Percentiles rank a stretch among this genome's conserved stretches.
phyloP scores from a whole-genome alignment of 2,888 invertebrate species.

The Phaedon cochleariae region DNA sequence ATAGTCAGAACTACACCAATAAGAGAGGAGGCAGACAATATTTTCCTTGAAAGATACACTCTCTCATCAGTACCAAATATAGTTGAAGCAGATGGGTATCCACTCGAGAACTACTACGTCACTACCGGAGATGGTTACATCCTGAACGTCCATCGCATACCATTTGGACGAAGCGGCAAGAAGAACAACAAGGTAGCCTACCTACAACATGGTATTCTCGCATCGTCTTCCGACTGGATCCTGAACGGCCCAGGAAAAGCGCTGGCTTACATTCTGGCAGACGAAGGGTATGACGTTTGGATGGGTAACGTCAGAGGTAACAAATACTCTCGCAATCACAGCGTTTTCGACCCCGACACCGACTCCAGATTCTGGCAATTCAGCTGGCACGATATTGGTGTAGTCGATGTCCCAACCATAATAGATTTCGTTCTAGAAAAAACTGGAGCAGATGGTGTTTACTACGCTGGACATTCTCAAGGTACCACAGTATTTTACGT shows the following conservation, averaged over 20 bases:
- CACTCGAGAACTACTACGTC: conserved; percentile 59
- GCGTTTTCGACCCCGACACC: conserved; percentile 37
- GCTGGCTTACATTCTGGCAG: conserved; percentile 44
- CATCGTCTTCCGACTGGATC: conserved; percentile 66
- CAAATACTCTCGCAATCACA: conserved; percentile 44
- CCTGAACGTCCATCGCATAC: conserved; percentile 66
- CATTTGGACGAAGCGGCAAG: conserved; percentile 55
- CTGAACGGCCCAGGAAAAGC: conserved; percentile 64
- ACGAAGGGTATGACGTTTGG: conserved; percentile 53
- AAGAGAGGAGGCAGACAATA: no score
- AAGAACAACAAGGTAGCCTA: conserved; percentile 56
- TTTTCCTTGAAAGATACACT: neutral
- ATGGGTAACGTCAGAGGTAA: conserved; percentile 50
- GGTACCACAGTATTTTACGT: conserved; percentile 76
- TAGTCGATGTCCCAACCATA: conserved; percentile 80
- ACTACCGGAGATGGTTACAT: conserved; percentile 68
- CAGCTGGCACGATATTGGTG: conserved; percentile 86
- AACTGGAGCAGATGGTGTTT: conserved; percentile 70
- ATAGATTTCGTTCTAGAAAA: conserved; percentile 74
- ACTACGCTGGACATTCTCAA: conserved; percentile 84
- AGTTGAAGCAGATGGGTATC: conserved; percentile 60
- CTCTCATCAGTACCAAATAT: conserved; percentile 46
- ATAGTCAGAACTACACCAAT: no score
- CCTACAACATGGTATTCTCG: conserved; percentile 66
- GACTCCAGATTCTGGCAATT: conserved; percentile 60